These are phyloP conservation scores for Myathropa florea DNA, from an alignment of 2,888 invertebrate genomes.

Conservation along the genomic window DNA sequence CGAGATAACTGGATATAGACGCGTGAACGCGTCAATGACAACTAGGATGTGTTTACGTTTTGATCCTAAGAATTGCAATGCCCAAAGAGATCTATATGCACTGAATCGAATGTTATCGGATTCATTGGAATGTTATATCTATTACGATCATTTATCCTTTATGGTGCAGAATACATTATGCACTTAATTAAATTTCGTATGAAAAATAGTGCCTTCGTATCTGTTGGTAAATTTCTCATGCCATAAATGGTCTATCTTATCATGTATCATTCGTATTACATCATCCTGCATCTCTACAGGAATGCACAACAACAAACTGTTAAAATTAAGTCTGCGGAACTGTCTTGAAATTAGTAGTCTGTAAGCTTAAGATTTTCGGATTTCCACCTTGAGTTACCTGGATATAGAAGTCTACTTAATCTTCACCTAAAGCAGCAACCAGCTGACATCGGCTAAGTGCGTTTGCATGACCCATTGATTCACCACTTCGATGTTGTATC, in stretches of 20 bases:
- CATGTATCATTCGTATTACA: background rate
- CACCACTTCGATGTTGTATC: conserved; percentile 7
- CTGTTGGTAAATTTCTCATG: conserved; percentile 16
- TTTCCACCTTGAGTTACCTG: background rate
- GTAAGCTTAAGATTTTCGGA: background rate
- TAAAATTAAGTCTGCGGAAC: background rate
- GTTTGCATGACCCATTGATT: background rate
- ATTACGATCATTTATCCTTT: conserved; percentile 9
- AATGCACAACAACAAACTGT: background rate
- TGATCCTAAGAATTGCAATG: background rate
- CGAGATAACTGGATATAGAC: too few relatives aligned
- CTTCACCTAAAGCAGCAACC: background rate
- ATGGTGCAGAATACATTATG: conserved; percentile 29
- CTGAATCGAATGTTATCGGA: conserved; percentile 18
- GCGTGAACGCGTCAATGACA: conserved; percentile 31
- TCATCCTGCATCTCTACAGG: background rate
- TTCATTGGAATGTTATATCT: conserved; percentile 17
- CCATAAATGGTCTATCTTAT: conserved; percentile 3
- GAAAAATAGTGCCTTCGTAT: conserved; percentile 27
- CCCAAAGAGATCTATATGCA: background rate
- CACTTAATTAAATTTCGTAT: conserved; percentile 40
- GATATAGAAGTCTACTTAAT: background rate
- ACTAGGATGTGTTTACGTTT: conserved; percentile 26
- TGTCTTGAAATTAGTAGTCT: background rate
- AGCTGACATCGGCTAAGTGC: conserved; percentile 5